These are phyloP conservation scores for human DNA, from an alignment of 2,113 vertebrate genomes.

Conservation along the genomic window GRCh38 chr16:62771501-62772000, in stretches of 20 bases:
- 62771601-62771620: background rate
- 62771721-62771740: background rate
- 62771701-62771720: background rate
- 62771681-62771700: background rate
- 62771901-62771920: background rate
- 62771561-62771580: background rate
- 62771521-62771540: background rate
- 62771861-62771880: background rate
- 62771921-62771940: background rate
- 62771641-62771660: background rate
- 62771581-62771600: background rate
- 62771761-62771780: background rate
- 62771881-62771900: background rate
- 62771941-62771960: background rate
- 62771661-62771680: background rate
- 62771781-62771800: background rate
- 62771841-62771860: background rate
- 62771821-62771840: background rate
- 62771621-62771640: background rate
- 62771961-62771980: background rate
- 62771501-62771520: background rate
- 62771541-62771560: background rate
- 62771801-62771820: background rate
- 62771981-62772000: slow-evolving; percentile 8
- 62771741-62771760: slow-evolving; percentile 11